Percentiles rank a stretch among this genome's conserved stretches.
Conservation (phyloP, 30 jellyfish, hydroid and myxozoan species). For the Turritopsis dohrnii region DNA sequence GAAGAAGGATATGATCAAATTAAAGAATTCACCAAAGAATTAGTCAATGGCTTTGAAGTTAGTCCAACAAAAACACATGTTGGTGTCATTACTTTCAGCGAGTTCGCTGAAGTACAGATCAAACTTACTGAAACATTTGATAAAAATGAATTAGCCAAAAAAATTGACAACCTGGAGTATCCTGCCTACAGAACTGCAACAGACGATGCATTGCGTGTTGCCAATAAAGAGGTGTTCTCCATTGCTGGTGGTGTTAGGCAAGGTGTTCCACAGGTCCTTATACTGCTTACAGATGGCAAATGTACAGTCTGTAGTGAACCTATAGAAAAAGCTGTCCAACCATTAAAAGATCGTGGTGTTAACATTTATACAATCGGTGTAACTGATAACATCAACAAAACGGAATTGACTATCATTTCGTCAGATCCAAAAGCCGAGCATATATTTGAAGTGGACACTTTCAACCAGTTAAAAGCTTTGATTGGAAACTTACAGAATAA, state of each 20-base stretch:
- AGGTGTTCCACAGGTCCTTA: slow-evolving; percentile 77
- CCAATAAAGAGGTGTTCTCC: slow-evolving; percentile 66
- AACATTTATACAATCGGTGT: slow-evolving; percentile 71
- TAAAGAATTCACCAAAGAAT: slow-evolving; percentile 70
- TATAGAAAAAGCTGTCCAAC: slow-evolving; percentile 44
- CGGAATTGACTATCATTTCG: slow-evolving; percentile 49
- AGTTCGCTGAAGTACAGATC: slow-evolving; percentile 64
- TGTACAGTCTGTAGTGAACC: slow-evolving; percentile 74
- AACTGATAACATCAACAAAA: slow-evolving; percentile 45
- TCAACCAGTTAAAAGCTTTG: slow-evolving; percentile 45
- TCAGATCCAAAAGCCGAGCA: slow-evolving; percentile 59
- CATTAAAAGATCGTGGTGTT: slow-evolving; percentile 68
- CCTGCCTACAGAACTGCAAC: slow-evolving; percentile 85
- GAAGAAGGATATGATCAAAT: slow-evolving; percentile 51
- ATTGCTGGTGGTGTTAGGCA: slow-evolving; percentile 80
- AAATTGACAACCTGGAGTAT: slow-evolving; percentile 49
- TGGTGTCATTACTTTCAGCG: slow-evolving; percentile 73
- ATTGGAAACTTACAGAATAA: slow-evolving; percentile 33
- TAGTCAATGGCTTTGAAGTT: slow-evolving; percentile 50
- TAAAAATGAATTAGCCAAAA: slow-evolving; percentile 44
- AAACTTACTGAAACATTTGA: slow-evolving; percentile 78
- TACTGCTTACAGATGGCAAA: slow-evolving; percentile 74
- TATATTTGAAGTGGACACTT: slow-evolving; percentile 49
- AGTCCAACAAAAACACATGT: slow-evolving; percentile 69
- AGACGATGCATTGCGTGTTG: slow-evolving; percentile 81